Conservation (phyloP, 2,113 vertebrate species). For the Odocoileus hemionus region DNA sequence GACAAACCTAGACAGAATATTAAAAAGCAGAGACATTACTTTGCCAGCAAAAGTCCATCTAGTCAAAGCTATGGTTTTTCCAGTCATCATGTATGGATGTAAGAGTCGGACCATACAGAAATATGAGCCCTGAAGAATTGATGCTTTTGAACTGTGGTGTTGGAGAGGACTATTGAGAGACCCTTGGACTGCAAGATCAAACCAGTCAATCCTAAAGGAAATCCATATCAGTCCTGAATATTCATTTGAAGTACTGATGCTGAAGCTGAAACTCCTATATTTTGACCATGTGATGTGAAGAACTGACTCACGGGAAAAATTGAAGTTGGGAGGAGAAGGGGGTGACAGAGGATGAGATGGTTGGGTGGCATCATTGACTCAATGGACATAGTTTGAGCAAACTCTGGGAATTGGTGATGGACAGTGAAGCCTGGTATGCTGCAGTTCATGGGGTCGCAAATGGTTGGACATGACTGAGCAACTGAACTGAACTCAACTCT, state of each 20-base stretch:
- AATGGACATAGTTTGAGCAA: neutral
- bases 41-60: neutral
- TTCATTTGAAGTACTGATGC: neutral
- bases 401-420: neutral
- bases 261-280: neutral
- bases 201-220: neutral
- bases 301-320: neutral
- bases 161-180: neutral
- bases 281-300: neutral
- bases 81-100: neutral
- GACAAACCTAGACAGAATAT: neutral
- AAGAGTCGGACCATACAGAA: neutral
- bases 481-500: neutral
- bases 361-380: neutral
- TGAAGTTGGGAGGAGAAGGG: neutral
- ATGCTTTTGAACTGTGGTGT: neutral
- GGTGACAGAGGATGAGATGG: neutral
- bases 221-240: neutral
- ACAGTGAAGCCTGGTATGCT: neutral
- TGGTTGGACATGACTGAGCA: neutral
- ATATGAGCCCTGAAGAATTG: rapidly evolving
- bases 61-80: neutral
- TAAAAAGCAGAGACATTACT: neutral
- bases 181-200: neutral
- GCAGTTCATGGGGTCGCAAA: neutral